Evolutionary conservation across 2,888 invertebrate species (phyloP).

Genomic region (Linhomoeus sp.): DNA sequence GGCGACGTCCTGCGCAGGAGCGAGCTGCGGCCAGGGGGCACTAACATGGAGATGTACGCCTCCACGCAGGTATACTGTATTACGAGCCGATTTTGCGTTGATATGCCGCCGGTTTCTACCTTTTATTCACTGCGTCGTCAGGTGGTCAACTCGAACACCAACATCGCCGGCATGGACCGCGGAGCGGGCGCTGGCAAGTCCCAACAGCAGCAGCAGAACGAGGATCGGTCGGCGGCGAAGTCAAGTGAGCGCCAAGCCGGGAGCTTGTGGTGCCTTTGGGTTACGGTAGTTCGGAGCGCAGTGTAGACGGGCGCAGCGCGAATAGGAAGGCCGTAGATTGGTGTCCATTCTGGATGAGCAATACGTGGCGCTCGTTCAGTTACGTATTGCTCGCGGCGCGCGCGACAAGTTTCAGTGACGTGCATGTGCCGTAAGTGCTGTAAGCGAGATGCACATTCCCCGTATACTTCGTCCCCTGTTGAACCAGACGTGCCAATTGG

Average conservation of each 20-base stretch:
- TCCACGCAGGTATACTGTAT: conserved; percentile 1
- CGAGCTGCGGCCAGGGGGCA: not conserved
- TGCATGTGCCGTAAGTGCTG: too few species aligned
- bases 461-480: too few species aligned
- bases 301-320: too few species aligned
- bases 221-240: conserved; percentile 2
- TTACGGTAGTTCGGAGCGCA: too few species aligned
- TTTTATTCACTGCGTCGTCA: not conserved
- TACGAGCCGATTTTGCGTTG: not conserved
- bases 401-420: too few species aligned
- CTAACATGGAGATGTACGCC: not conserved
- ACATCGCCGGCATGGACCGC: not conserved
- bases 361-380: too few species aligned
- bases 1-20: not conserved
- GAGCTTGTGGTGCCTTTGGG: not conserved
- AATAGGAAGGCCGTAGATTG: too few species aligned
- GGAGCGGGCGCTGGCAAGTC: not conserved
- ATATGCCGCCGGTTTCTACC: too few species aligned
- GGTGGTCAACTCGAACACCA: conserved; percentile 1
- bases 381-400: too few species aligned
- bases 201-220: conserved; percentile 1
- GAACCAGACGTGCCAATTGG: too few species aligned
- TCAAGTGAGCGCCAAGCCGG: conserved; percentile 2
- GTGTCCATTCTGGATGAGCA: too few species aligned
- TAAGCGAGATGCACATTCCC: too few species aligned